A percentile compares a stretch with the other conserved stretches of the same genome.
These are phyloP conservation scores for Caranx melampygus DNA, from an alignment of 2,113 vertebrate species.

Conservation along the genomic window DNA sequence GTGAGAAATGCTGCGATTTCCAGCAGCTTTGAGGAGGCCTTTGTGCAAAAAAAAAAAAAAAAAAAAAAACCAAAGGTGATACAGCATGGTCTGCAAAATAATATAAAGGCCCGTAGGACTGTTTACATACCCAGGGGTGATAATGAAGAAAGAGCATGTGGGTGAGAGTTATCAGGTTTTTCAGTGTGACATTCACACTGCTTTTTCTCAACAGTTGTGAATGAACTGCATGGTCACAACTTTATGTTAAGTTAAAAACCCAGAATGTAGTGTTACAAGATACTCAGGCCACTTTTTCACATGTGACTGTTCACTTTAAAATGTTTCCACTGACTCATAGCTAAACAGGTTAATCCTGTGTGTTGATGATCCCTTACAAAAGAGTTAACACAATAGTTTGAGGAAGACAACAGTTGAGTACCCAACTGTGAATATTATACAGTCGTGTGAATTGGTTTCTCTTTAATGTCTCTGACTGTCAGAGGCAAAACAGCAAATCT, in stretches of 20 bases:
- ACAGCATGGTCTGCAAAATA: slow-evolving; percentile 8
- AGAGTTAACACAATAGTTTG: not conserved
- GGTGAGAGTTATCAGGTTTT: slow-evolving; percentile 25
- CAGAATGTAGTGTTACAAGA: not conserved
- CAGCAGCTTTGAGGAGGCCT: not conserved
- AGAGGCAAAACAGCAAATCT: not conserved
- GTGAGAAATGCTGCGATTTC: slow-evolving; percentile 2
- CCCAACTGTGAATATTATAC: not conserved
- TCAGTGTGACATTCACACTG: not conserved
- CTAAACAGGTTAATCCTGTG: too few species aligned
- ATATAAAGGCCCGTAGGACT: slow-evolving; percentile 9
- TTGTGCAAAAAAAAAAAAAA: slow-evolving; percentile 7
- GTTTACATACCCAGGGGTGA: slow-evolving; percentile 28
- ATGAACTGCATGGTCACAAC: slow-evolving; percentile 7
- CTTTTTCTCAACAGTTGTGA: not conserved
- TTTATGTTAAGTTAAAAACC: not conserved
- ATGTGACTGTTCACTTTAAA: not conserved
- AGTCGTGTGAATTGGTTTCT: not conserved
- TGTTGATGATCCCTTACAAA: not conserved
- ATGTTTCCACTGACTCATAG: not conserved
- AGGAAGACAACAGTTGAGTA: not conserved
- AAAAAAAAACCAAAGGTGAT: not conserved
- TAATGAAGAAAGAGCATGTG: slow-evolving; percentile 27
- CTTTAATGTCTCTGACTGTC: slow-evolving; percentile 26
- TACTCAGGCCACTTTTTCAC: not conserved